These are phyloP conservation scores for Aproaerema taeniolella DNA, from an alignment of 2,888 invertebrate genomes.

Conservation along the genomic window DNA sequence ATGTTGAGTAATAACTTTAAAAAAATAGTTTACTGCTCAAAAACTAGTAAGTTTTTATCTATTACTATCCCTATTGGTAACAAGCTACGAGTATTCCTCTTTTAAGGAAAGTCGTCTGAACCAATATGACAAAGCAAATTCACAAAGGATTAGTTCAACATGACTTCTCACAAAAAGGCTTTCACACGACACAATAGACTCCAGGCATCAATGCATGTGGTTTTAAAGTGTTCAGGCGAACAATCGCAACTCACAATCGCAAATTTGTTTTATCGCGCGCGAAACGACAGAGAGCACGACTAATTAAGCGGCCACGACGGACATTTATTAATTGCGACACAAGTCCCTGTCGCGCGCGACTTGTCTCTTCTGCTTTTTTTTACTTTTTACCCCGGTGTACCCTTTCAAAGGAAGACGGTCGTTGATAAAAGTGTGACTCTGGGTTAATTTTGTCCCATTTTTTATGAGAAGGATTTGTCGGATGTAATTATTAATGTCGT, in stretches of 20 bases:
- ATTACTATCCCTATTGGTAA: too few relatives aligned
- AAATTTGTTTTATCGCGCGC: neutral
- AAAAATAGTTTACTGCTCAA: too few relatives aligned
- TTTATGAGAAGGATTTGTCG: conserved; percentile 8
- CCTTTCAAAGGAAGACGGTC: conserved; percentile 46
- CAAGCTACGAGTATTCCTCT: too few relatives aligned
- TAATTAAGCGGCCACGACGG: conserved; percentile 66
- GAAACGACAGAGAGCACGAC: conserved; percentile 40
- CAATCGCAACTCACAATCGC: neutral
- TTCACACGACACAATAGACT: too few relatives aligned
- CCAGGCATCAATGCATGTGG: too few relatives aligned
- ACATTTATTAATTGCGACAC: conserved; percentile 73
- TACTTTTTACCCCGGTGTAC: conserved; percentile 45
- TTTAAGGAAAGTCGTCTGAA: too few relatives aligned
- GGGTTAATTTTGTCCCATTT: conserved; percentile 9
- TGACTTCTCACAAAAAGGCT: too few relatives aligned
- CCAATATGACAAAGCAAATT: too few relatives aligned
- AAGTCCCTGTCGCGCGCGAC: conserved; percentile 45
- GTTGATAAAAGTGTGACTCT: conserved; percentile 34
- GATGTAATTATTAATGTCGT: neutral
- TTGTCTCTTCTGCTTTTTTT: conserved; percentile 35
- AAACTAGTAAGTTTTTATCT: too few relatives aligned
- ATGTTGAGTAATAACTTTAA: too few relatives aligned
- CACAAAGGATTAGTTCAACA: too few relatives aligned
- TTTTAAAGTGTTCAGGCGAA: neutral